Evolutionary conservation across 2,888 invertebrate genomes (phyloP).

Genomic region (Erynnis tages): DNA sequence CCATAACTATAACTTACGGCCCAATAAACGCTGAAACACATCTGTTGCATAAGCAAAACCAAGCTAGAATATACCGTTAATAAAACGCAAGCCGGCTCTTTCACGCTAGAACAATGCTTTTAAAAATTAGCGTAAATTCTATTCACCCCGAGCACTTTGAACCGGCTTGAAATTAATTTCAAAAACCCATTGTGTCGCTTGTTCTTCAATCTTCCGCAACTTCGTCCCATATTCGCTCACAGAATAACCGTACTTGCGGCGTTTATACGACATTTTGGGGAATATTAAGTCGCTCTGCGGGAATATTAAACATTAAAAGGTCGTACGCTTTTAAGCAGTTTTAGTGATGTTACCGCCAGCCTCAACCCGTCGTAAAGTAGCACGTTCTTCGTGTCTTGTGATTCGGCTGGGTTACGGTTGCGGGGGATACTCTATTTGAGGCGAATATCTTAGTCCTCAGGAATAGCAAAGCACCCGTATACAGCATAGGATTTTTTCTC

Average conservation of each 20-base stretch:
- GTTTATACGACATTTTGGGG: constrained; percentile 7
- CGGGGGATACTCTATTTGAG: too few species aligned
- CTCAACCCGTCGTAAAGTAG: too few species aligned
- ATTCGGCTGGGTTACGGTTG: too few species aligned
- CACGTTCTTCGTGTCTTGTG: too few species aligned
- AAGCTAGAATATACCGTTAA: background rate
- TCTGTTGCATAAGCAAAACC: too few species aligned
- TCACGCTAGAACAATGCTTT: constrained; percentile 1
- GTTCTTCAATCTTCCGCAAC: constrained; percentile 2
- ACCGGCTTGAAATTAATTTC: constrained; percentile 6
- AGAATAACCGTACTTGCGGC: background rate
- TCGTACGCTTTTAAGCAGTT: background rate
- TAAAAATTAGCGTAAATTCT: constrained; percentile 10
- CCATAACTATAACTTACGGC: too few species aligned
- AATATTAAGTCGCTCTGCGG: background rate
- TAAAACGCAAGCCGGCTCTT: background rate
- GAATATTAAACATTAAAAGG: background rate
- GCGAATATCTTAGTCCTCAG: too few species aligned
- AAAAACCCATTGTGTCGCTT: constrained; percentile 1
- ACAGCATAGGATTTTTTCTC: too few species aligned
- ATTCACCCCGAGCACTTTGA: background rate
- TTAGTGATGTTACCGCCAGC: too few species aligned
- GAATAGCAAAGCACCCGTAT: too few species aligned
- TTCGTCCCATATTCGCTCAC: background rate
- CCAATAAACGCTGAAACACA: too few species aligned